Conservation (phyloP, 2,797 vertebrate genomes). For the Xyrichtys novacula region DNA sequence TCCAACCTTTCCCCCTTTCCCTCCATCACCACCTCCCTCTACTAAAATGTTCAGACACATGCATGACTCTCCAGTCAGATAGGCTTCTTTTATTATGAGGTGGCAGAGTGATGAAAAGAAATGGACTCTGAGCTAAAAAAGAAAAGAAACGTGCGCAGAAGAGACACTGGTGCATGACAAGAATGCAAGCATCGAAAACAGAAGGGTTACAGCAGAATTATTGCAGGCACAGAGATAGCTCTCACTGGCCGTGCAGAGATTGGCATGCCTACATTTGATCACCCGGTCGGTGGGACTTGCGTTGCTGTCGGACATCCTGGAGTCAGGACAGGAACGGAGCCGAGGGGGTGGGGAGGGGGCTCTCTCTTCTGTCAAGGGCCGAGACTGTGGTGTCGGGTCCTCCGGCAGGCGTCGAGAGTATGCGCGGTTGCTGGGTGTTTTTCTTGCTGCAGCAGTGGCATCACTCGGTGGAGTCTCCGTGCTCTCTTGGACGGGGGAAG, state of each 20-base stretch:
- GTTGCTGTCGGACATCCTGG: slow-evolving; percentile 86
- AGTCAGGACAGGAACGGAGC: slow-evolving; percentile 53
- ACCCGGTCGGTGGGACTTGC: slow-evolving; percentile 82
- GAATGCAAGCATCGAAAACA: slow-evolving; percentile 45
- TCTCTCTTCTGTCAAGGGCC: slow-evolving; percentile 70
- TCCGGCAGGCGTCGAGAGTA: slow-evolving; percentile 59
- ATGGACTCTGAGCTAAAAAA: slow-evolving; percentile 15
- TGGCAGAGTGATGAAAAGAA: slow-evolving; percentile 5
- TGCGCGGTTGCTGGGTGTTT: slow-evolving; percentile 70
- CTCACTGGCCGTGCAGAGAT: slow-evolving; percentile 59
- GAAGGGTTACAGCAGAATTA: slow-evolving; percentile 39
- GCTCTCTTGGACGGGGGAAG: slow-evolving; percentile 74
- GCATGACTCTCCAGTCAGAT: slow-evolving; percentile 58
- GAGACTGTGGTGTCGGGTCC: slow-evolving; percentile 57
- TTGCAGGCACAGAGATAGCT: slow-evolving; percentile 51
- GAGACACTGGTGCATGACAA: slow-evolving; percentile 40
- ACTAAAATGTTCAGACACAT: slow-evolving; percentile 58
- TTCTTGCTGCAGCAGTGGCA: slow-evolving; percentile 75
- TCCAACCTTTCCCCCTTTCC: not conserved
- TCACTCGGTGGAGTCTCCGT: slow-evolving; percentile 80
- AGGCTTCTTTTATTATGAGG: slow-evolving; percentile 56
- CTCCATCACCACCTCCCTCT: slow-evolving; percentile 37
- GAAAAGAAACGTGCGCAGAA: slow-evolving; percentile 30
- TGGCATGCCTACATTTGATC: slow-evolving; percentile 84
- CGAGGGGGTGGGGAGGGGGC: slow-evolving; percentile 30